phyloP scores from a whole-genome alignment of 2,113 vertebrate genomes.

The Synchiropus splendidus region DNA sequence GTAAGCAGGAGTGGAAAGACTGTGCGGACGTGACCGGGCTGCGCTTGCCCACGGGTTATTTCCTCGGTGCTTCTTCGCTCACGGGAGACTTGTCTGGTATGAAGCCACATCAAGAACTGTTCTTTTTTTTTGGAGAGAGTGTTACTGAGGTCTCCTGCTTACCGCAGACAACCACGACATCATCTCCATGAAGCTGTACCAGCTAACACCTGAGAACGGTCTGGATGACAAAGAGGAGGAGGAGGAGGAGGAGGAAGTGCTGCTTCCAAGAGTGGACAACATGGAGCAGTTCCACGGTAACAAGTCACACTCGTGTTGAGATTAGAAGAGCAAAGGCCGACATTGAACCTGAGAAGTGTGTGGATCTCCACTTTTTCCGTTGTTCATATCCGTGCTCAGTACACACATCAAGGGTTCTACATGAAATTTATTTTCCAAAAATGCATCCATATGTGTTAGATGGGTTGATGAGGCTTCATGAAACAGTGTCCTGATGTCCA shows the following conservation, averaged over 20 bases:
- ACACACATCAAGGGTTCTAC: no score
- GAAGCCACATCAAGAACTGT: not conserved
- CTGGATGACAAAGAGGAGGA: constrained; percentile 6
- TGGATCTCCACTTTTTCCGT: no score
- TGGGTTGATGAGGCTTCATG: no score
- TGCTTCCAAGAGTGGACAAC: constrained; percentile 80
- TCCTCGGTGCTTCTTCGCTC: constrained; percentile 81
- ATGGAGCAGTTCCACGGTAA: constrained; percentile 72
- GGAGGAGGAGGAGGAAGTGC: constrained; percentile 72
- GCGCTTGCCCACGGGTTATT: constrained; percentile 77
- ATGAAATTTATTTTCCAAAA: no score
- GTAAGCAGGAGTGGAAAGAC: constrained; percentile 82
- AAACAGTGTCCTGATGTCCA: no score
- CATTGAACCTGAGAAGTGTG: no score
- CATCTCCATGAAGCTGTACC: constrained; percentile 86
- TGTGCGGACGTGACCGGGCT: constrained; percentile 80
- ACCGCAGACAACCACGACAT: constrained; percentile 87
- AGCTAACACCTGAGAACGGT: constrained; percentile 74
- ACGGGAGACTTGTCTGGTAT: constrained; percentile 90
- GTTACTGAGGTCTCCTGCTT: not conserved
- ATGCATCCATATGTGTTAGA: no score
- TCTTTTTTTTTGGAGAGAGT: not conserved
- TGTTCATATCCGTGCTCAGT: no score
- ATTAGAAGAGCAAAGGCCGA: no score
- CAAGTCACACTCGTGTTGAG: no score